Evolutionary conservation across 2,888 invertebrate genomes (phyloP).

Genomic region (Entomobrya multifasciata): DNA sequence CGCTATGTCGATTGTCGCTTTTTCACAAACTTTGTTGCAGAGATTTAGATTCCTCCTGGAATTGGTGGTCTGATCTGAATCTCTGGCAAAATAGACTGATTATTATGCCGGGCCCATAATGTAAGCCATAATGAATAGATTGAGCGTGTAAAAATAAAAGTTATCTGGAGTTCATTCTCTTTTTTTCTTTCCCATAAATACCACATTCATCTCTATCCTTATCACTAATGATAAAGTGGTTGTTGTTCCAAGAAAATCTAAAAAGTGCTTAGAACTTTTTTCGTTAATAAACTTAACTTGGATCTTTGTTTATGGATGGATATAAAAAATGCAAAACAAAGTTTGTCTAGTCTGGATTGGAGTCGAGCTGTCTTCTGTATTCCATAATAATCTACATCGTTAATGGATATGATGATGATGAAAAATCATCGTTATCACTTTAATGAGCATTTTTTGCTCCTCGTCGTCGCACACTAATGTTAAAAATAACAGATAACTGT

Average conservation of each 20-base stretch:
- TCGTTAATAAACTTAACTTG: not conserved
- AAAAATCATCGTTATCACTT: not conserved
- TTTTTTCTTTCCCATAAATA: not conserved
- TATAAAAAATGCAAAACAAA: not conserved
- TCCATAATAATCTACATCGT: too few relatives aligned
- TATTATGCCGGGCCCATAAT: too few relatives aligned
- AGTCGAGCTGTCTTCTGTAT: constrained; percentile 30
- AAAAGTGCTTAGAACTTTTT: not conserved
- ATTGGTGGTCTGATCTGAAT: too few relatives aligned
- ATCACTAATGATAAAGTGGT: not conserved
- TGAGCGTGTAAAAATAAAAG: not conserved
- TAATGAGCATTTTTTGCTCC: not conserved
- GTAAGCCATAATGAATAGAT: not conserved
- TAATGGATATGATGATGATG: not conserved
- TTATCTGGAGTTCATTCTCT: not conserved
- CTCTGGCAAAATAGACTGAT: too few relatives aligned
- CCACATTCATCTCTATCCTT: not conserved
- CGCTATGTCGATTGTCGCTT: too few relatives aligned
- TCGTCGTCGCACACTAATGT: not conserved
- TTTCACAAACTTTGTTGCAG: too few relatives aligned
- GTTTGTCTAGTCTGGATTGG: constrained; percentile 6
- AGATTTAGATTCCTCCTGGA: too few relatives aligned
- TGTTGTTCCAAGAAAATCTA: not conserved
- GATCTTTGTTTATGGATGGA: not conserved
- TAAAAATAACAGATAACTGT: too few relatives aligned